Base-by-base conservation (phyloP, 2,888 invertebrate genomes). In the Apomyelois bistriatella region DNA sequence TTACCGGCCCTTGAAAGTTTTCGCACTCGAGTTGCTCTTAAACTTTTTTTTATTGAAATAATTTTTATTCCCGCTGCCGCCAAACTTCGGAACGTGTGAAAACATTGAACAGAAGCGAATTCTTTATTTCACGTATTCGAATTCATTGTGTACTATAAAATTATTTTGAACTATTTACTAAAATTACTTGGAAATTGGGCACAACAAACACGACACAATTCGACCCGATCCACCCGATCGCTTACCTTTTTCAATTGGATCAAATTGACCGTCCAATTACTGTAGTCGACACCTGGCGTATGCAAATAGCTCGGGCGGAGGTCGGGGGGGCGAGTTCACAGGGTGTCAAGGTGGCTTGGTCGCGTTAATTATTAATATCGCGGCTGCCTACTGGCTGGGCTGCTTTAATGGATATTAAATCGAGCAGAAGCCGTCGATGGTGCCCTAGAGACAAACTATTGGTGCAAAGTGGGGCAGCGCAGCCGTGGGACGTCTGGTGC, bases 291-390 rank as follows among this genome's bases (percentile, higher is more conserved):
- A 75, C 72, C 74, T 76, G 72, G 70, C 41, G 51, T 42, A 51
- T 51, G 51, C 51, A 51, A 51, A 51, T 51, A 51, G 51, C 51
- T 30, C 53, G 22, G 16, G 51, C 38, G 35, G 55, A 54, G 53
- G 57, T 46, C 54, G 62, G 53, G 65, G 22, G 65, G 62, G 63
- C 52, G 64, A 63, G 72, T 72, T 71, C 72, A 70, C 66, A 72
- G 78, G 74, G 73, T 72, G 77, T 74, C 72, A 71, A 74, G 74
- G 73, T 71, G 65, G 66, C 64, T 56, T 61, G 60, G 64, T 59
- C 66, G 61, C 63, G 65, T 73, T 75, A 65, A 75, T 76, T 77
- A 79, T 77, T 76, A 66, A 77, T 68, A 71, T 64, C 38, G 13
- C 38, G 38, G 38, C 38, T 57, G 60, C 40, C 52, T 35, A 32